phyloP scores from a whole-genome alignment of 2,113 vertebrate genomes.

The Nibea albiflora region DNA sequence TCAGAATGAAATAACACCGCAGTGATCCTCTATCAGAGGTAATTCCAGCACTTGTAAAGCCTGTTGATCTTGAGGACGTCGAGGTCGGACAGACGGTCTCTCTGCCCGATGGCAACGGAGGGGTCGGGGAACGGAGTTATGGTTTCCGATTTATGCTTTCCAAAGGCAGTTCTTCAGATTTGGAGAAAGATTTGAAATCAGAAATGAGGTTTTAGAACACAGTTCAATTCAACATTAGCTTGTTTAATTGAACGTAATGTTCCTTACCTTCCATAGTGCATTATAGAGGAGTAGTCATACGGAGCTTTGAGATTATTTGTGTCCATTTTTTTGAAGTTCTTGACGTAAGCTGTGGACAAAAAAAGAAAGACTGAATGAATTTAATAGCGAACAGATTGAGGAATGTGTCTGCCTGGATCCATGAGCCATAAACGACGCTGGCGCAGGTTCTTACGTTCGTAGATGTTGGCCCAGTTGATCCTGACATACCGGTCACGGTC shows the following conservation, averaged over 20 bases:
- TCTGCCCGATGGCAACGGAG: constrained; percentile 61
- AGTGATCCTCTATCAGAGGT: accelerated
- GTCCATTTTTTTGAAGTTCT: too few species aligned
- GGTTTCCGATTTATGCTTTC: constrained; percentile 4
- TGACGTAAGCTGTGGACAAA: too few species aligned
- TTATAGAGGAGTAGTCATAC: too few species aligned
- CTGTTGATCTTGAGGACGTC: constrained; percentile 72
- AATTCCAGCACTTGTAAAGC: constrained; percentile 65
- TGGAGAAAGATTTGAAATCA: not conserved
- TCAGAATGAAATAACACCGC: not conserved
- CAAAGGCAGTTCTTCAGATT: constrained; percentile 69
- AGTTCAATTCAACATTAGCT: not conserved
- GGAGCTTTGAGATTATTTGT: too few species aligned
- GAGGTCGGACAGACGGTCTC: not conserved
- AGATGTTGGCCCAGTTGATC: too few species aligned
- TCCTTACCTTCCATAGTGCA: constrained; percentile 20
- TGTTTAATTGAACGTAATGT: not conserved
- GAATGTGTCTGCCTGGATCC: too few species aligned
- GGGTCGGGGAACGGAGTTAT: constrained; percentile 68
- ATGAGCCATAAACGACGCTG: too few species aligned
- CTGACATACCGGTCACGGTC: too few species aligned
- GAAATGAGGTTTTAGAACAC: not conserved
- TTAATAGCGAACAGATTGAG: too few species aligned
- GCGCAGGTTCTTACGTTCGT: too few species aligned
- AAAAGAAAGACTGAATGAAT: too few species aligned